Evolutionary conservation across 2,113 vertebrate species (phyloP), one percentile per base, ranked within the genome.

Genomic region (Spheniscus mendiculus): DNA sequence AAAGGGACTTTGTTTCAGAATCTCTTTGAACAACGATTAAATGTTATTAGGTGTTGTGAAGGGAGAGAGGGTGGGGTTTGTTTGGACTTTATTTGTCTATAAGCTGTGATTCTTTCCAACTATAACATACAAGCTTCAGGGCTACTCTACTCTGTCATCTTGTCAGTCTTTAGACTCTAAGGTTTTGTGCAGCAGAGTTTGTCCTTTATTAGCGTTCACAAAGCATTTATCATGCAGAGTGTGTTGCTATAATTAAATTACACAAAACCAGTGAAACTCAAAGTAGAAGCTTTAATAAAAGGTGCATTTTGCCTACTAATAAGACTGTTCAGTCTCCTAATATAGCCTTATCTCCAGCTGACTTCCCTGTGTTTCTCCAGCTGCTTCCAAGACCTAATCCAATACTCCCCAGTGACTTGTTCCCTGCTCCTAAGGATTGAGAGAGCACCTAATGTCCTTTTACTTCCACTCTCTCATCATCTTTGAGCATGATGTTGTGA

Each of bases 401-500:
- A 79, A 3, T 34, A 73, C 45, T 69, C 40, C 12, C 11, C 1
- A 2, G 12, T 71, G 36, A 53, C 15, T 61, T 79, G 7, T 32
- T 80, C 16, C 40, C 27, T 50, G 25, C 29, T 83, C 32, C 10
- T 44, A 26, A 53, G 32, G 25, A 42, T 1, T 44, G 71, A 79
- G 49, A 26, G 42, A 53, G 40, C 5, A 40, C 15, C 49, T 73
- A 22, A 36, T 52, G 34, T 61, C 29, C 30, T 79, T 38, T 67
- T 6, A 4, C 18, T 88, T 58, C 14, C 26, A 7, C 40, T 36
- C 3, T 52, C 30, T 47, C 0, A 0, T 59, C 49, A 21, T 59
- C 53, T 27, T 78, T 78, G 38, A 91, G 27, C 34, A 22, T 40
- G 63, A 22, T 1, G 7, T 9, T 74, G 62, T 17, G 56, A 27